Percentiles rank a stretch among this genome's conserved stretches.
These are phyloP conservation scores for Cheilosia variabilis DNA, from an alignment of 2,888 invertebrate genomes.

Conservation along the genomic window DNA sequence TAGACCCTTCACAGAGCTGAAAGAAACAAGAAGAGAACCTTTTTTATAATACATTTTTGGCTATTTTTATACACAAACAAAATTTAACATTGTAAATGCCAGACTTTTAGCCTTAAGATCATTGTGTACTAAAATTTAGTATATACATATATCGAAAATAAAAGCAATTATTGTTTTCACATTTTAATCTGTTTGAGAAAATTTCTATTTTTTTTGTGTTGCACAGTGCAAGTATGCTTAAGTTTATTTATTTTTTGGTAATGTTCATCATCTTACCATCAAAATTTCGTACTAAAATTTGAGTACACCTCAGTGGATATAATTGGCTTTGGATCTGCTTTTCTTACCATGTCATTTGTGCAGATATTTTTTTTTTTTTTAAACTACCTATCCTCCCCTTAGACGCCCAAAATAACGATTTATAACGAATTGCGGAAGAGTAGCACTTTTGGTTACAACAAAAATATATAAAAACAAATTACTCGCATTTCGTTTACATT, in stretches of 20 bases:
- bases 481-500: slow-evolving; percentile 67
- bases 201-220: slow-evolving; percentile 14
- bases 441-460: slow-evolving; percentile 57
- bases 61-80: slow-evolving; percentile 61
- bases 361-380: background rate
- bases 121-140: slow-evolving; percentile 73
- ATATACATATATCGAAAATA: slow-evolving; percentile 27
- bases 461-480: slow-evolving; percentile 40
- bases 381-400: background rate
- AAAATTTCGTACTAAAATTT: slow-evolving; percentile 50
- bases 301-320: slow-evolving; percentile 65
- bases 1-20: slow-evolving; percentile 18
- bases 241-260: slow-evolving; percentile 59
- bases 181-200: slow-evolving; percentile 12
- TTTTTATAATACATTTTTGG: slow-evolving; percentile 42
- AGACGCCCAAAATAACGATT: background rate
- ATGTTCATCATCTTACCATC: slow-evolving; percentile 6
- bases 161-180: slow-evolving; percentile 17
- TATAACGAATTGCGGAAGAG: slow-evolving; percentile 1
- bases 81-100: slow-evolving; percentile 41
- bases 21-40: background rate
- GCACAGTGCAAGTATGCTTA: background rate
- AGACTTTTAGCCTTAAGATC: slow-evolving; percentile 63
- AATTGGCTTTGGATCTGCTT: slow-evolving; percentile 13
- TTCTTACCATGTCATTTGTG: background rate